Evolutionary conservation across 2,113 vertebrate species (phyloP).

Genomic region (Gallinago paraguaiae): DNA sequence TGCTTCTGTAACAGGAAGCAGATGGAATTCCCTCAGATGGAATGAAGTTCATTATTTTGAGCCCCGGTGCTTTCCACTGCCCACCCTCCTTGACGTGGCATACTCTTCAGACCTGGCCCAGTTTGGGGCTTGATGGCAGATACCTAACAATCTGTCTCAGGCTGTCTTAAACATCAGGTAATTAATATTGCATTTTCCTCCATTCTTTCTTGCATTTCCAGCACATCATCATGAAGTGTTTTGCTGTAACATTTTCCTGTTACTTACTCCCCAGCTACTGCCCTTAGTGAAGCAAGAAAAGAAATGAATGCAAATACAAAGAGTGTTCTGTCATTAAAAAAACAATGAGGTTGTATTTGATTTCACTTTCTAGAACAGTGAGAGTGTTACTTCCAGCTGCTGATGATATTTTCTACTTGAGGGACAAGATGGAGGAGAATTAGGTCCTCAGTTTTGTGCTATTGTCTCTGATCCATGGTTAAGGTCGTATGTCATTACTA

Average conservation of each 20-base stretch:
- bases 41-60: neutral
- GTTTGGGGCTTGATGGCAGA: neutral
- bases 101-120: neutral
- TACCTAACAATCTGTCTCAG: neutral
- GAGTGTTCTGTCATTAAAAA: neutral
- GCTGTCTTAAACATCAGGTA: neutral
- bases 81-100: neutral
- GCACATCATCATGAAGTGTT: neutral
- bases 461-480: neutral
- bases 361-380: neutral
- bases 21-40: neutral
- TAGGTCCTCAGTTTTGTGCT: neutral
- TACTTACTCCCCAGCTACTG: neutral
- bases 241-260: neutral
- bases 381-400: neutral
- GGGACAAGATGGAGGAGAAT: neutral
- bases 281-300: neutral
- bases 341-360: neutral
- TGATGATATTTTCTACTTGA: neutral
- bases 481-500: neutral
- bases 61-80: neutral
- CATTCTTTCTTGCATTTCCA: neutral
- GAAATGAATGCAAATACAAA: neutral
- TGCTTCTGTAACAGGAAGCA: neutral
- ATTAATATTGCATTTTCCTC: neutral